Conservation (phyloP, 2,888 invertebrate genomes). For the Metallyticus violacea region DNA sequence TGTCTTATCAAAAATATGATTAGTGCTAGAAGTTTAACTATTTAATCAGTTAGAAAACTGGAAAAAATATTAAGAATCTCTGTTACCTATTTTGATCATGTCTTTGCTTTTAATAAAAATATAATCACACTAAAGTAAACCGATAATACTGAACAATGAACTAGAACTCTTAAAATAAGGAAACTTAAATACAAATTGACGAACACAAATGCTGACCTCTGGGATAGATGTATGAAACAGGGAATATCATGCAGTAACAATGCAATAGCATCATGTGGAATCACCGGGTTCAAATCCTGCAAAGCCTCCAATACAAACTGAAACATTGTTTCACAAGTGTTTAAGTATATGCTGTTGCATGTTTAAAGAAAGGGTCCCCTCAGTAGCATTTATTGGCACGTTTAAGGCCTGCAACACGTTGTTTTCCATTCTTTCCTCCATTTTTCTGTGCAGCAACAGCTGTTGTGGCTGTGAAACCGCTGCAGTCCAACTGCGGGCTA, state of each 20-base stretch:
- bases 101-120: background rate
- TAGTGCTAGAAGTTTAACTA: too few relatives aligned
- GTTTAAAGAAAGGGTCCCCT: background rate
- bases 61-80: background rate
- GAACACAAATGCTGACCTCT: background rate
- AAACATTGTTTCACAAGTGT: background rate
- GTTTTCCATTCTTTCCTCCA: slow-evolving; percentile 14
- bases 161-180: background rate
- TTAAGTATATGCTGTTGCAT: too few relatives aligned
- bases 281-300: background rate
- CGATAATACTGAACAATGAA: background rate
- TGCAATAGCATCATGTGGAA: background rate
- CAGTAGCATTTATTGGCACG: slow-evolving; percentile 24
- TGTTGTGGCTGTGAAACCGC: slow-evolving; percentile 10
- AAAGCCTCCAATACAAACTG: background rate
- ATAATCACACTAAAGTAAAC: background rate
- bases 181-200: background rate
- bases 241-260: background rate
- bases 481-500: slow-evolving; percentile 15
- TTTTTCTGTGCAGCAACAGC: background rate
- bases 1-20: too few relatives aligned
- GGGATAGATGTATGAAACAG: background rate
- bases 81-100: background rate
- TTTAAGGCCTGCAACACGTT: background rate
- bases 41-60: too few relatives aligned